Conservation (phyloP, 2,113 vertebrate genomes). For the Phrynosoma platyrhinos region DNA sequence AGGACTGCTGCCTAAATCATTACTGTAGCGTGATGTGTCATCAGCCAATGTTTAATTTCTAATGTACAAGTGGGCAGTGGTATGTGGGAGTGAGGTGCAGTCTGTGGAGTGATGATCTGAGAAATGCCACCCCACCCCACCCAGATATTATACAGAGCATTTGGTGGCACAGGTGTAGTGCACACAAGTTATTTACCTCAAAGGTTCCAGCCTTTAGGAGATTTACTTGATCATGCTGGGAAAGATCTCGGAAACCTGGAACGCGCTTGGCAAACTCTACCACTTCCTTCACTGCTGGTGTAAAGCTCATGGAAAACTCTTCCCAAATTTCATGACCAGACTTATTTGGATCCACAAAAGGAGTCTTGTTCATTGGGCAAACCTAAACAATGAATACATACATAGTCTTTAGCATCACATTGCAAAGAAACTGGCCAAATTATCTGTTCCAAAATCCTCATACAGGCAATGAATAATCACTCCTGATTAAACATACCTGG, state of each 20-base stretch:
- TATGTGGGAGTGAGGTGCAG: not conserved
- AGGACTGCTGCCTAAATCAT: not conserved
- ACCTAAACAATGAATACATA: slow-evolving; percentile 79
- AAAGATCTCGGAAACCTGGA: slow-evolving; percentile 93
- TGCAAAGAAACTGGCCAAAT: not conserved
- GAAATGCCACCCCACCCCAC: no score
- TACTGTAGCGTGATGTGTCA: not conserved
- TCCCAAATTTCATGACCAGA: slow-evolving; percentile 97
- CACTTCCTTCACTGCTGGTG: slow-evolving; percentile 95
- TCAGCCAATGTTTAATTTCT: not conserved
- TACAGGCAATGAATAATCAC: not conserved
- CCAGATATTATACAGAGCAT: no score
- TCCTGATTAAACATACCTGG: not conserved
- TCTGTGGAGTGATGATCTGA: no score
- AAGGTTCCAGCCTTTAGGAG: slow-evolving; percentile 97
- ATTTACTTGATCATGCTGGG: slow-evolving; percentile 94
- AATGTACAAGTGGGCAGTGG: not conserved
- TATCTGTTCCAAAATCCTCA: not conserved
- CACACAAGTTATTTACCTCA: slow-evolving; percentile 83
- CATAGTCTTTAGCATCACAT: slow-evolving; percentile 6
- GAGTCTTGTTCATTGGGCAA: slow-evolving; percentile 94
- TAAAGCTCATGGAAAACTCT: slow-evolving; percentile 98
- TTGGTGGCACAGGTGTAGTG: no score
- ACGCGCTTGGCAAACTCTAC: slow-evolving; percentile 97
- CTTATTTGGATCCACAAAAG: slow-evolving; percentile 90